Base-by-base conservation (phyloP, 2,797 vertebrate species). In the Myotis daubentonii region DNA sequence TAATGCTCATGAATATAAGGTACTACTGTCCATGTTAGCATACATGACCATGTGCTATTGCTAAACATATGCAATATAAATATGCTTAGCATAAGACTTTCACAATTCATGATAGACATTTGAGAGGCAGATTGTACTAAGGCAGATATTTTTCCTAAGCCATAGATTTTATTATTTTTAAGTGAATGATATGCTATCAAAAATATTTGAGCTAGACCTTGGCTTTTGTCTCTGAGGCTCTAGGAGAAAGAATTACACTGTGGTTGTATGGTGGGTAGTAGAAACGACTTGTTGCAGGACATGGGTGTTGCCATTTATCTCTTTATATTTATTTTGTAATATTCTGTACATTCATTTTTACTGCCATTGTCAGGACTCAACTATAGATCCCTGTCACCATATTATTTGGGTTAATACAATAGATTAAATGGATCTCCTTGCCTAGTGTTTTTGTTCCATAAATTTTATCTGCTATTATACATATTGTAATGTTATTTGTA, bases 21-120 rank as follows among this genome's bases (percentile, higher is more conserved):
- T 79, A 93, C 96, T 96, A 94, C 66, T 92, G 57, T 96, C 70
- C 81, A 33, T 96, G 89, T 92, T 95, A 96, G 91, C 38, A 74
- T 87, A 79, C 87, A 80, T 78, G 76, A 76, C 44, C 96, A 89
- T 94, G 66, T 96, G 53, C 53, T 87, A 85, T 90, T 96, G 88
- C 57, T 86, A 89, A 90, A 94, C 72, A 87, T 51, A 49, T 97
- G 66, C 80, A 94, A 96, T 72, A 94, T 92, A 98, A 89, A 25
- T 51, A 44, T 95, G 49, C 78, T 51, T 96, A 62, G 91, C 66
- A 60, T 87, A 91, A 95, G 80, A 36, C 1, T 83, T 0, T 95
- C 79, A 68, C 95, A 91, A 89, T 95, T 96, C 57, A 72, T 91
- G 85, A 90, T 86, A 41, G 28, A 94, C 2, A 2, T 44, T 95